phyloP scores from a whole-genome alignment of 2,797 vertebrate genomes.

The Enteromius trimaculatus region DNA sequence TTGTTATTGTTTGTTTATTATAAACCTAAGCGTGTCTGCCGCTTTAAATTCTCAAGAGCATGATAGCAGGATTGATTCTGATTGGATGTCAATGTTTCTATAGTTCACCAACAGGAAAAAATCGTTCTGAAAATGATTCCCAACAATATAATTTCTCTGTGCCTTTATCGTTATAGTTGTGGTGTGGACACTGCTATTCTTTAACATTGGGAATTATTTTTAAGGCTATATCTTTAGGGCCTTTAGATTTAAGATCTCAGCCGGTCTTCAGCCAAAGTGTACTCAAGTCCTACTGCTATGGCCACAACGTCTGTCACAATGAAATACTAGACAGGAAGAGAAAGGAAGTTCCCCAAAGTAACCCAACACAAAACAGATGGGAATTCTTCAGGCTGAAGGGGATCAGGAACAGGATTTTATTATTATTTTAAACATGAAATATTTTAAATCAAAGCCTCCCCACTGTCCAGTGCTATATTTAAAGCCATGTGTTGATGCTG shows the following conservation, averaged over 20 bases:
- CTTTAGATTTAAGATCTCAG: conserved; percentile 11
- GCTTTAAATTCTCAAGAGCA: too few relatives aligned
- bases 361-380: not conserved
- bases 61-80: too few relatives aligned
- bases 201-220: too few relatives aligned
- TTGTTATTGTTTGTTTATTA: too few relatives aligned
- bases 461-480: not conserved
- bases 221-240: too few relatives aligned
- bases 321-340: conserved; percentile 8
- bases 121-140: too few relatives aligned
- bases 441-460: not conserved
- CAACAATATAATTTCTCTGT: too few relatives aligned
- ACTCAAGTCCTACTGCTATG: not conserved
- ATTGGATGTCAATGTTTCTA: too few relatives aligned
- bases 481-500: not conserved
- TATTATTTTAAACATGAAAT: not conserved
- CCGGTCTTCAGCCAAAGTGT: not conserved
- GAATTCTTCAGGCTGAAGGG: not conserved
- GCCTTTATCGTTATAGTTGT: too few relatives aligned
- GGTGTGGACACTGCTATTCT: too few relatives aligned
- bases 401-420: not conserved
- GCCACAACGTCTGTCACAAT: not conserved
- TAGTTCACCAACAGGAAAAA: too few relatives aligned
- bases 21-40: too few relatives aligned
- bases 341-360: conserved; percentile 2